Base-by-base conservation (phyloP, 2,797 vertebrate species). In the Paedocypris micromegethes region DNA sequence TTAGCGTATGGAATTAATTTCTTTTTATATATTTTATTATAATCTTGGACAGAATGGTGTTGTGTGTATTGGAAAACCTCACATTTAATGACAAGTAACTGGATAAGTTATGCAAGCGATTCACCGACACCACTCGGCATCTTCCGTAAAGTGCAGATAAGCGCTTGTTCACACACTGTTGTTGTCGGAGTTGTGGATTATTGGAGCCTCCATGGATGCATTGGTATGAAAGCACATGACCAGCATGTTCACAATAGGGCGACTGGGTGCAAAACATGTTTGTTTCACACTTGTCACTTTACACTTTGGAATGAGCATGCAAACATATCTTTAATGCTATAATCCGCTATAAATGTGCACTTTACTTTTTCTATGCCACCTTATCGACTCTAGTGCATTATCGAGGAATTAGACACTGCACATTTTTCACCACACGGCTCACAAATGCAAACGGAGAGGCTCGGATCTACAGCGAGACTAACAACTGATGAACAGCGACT, bases 11-110 rank as follows among this genome's bases (percentile, higher is more conserved):
- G n/a, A 65, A 38, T 39, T 47, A 6, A 50, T 3, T 42, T 38
- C 63, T 50, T 23, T 62, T n/a, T 48, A 5, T 43, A 4, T 40
- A 54, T 55, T 56, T 38, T n/a, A 49, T 44, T 2, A 47, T 41
- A 42, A 54, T 42, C 4, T n/a, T 56, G 3, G 37, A 59, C 50
- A 40, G 3, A 7, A 47, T 60, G 43, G 44, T 43, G 6, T 46
- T 58, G 23, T 23, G 23, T 23, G 23, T 23, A 23, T 23, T 45
- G 4, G 3, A 56, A 39, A 39, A 50, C 6, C 0, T 57, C 54
- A 46, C 53, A 46, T 44, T 63, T 39, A 23, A 63, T 50, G 46
- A 70, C 60, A 66, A 62, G 66, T 66, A 69, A 71, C 64, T 68
- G 70, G 3, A 44, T n/a, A 45, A 66, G 49, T 64, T 77, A 55